phyloP scores from a whole-genome alignment of 2,888 invertebrate genomes.

The Eudasyphora cyanicolor region DNA sequence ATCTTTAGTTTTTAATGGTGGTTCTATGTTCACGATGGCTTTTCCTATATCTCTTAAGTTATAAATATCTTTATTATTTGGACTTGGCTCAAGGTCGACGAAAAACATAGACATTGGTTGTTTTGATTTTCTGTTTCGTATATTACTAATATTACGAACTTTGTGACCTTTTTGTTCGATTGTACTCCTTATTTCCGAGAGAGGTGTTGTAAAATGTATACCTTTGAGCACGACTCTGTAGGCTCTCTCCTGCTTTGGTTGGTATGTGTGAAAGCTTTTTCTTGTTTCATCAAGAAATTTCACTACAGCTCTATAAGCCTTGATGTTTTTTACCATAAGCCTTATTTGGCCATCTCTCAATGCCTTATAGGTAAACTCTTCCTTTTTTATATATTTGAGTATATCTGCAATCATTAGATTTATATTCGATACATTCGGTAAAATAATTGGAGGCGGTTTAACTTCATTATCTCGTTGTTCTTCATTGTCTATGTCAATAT shows the following conservation, averaged over 20 bases:
- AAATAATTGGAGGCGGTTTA: not conserved
- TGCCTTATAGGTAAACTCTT: not conserved
- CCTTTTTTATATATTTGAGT: not conserved
- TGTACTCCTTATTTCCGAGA: not conserved
- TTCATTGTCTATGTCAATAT: not conserved
- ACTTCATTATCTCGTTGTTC: not conserved
- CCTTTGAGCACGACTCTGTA: not conserved
- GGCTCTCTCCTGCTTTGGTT: not conserved
- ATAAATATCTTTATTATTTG: no score
- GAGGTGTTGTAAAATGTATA: not conserved
- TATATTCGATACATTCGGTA: no score
- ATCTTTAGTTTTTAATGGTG: not conserved
- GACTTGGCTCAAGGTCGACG: no score
- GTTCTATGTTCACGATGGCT: not conserved
- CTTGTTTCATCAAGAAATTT: not conserved
- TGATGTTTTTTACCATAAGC: not conserved
- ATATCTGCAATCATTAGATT: not conserved
- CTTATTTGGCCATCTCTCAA: not conserved
- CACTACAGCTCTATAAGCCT: not conserved
- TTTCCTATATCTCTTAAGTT: no score
- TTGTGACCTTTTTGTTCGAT: not conserved
- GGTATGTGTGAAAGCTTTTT: not conserved
- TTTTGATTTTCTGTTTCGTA: not conserved
- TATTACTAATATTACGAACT: not conserved
- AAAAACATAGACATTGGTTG: not conserved